Conservation (phyloP, 1,140 invertebrate genomes). For the Drosophila simulans region DNA sequence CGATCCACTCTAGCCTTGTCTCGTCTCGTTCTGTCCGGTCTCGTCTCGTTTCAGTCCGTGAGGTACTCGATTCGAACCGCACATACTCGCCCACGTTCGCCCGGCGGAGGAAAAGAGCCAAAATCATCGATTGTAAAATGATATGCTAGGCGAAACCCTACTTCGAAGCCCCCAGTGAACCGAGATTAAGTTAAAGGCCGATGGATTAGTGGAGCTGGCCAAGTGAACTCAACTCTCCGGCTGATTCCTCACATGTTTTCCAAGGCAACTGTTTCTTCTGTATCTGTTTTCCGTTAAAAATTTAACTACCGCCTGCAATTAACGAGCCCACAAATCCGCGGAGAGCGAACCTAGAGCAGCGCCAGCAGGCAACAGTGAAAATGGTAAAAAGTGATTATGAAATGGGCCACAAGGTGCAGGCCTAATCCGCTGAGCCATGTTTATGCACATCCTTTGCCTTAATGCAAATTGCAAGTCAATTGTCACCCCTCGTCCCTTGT, state of each 20-base stretch:
- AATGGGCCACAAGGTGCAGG: constrained; percentile 43
- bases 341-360: constrained; percentile 9
- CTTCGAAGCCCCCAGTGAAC: constrained; percentile 1
- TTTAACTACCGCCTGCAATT: constrained; percentile 45
- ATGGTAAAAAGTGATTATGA: constrained; percentile 77
- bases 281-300: constrained; percentile 77
- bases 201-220: constrained; percentile 13
- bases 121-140: constrained; percentile 11
- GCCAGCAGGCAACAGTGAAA: constrained; percentile 40
- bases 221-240: constrained; percentile 25
- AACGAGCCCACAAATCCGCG: constrained; percentile 20
- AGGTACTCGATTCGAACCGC: constrained; percentile 51
- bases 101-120: constrained; percentile 18
- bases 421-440: constrained; percentile 35
- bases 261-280: constrained; percentile 79
- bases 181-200: constrained; percentile 30
- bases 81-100: constrained; percentile 37
- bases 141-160: constrained; percentile 14
- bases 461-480: constrained; percentile 44
- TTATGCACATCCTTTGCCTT: constrained; percentile 22
- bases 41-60: constrained; percentile 36
- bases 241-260: constrained; percentile 61
- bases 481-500: constrained; percentile 23
- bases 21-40: background rate
- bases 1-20: background rate